Base-by-base conservation (phyloP, 2,113 vertebrate genomes). In the Montifringilla adamsi region DNA sequence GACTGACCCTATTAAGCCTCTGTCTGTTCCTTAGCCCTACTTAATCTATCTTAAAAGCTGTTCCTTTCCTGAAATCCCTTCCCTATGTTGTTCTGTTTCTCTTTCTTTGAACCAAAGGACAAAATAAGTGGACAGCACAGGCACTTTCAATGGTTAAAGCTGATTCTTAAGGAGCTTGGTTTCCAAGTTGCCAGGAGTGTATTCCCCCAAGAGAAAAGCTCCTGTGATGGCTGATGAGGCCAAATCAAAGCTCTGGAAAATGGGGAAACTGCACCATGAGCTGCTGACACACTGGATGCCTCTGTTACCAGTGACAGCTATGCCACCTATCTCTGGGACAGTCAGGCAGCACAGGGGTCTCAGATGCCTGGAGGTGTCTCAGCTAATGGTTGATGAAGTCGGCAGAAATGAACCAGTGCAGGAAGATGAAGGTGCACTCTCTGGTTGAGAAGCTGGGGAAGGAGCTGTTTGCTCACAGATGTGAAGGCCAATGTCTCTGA, bases 261-360 rank as follows among this genome's bases (percentile, higher is more conserved):
- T 47, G 6, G 60, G 17, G 15, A 69, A 78, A 24, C 11, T 46
- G 39, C 44, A 41, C 12, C 10, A 30, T n/a, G 59, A 26, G 26
- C 13, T 63, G 21, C 30, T 84, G 7, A 39, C 1, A 1, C 9
- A 18, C 37, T 23, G 63, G 31, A 13, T 72, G 37, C 2, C 24
- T 41, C 68, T 22, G 27, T 49, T 63, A 27, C 20, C 58, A 53
- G 33, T 11, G 43, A 16, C 13, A 84, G 19, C 39, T n/a, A 7
- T 46, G 35, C 28, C 37, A 3, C 0, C 0, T 28, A 8, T 47
- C 20, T 16, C 44, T n/a, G 35, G 56, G 27, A 62, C 60, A 62
- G 56, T n/a, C 14, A 24, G 47, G 35, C 37, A 37, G 4, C 37
- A 37, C 6, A 31, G 30, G 30, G 20, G 17, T 60, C 67, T 76